Evolutionary conservation across 2,797 vertebrate species (phyloP), one percentile per base, ranked within the genome.

Genomic region (Megaceryle alcyon): DNA sequence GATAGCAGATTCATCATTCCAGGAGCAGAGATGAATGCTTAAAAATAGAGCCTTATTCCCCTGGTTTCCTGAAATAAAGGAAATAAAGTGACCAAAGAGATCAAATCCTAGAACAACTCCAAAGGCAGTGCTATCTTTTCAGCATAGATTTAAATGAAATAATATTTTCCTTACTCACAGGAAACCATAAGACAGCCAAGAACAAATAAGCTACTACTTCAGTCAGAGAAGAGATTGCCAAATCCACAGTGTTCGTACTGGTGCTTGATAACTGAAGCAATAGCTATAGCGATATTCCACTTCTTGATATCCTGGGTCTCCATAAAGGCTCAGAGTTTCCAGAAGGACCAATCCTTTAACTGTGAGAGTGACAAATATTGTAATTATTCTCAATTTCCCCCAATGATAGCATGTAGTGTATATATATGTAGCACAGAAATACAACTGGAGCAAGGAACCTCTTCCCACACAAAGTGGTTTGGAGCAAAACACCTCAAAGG

Each of bases 1-100:
- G 85, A 60, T 6, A 78, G 75, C 29, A 71, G 77, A 84, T 94
- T 91, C 72, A 69, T 96, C 93, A 90, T 84, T 66, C 69, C 6
- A 3, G 66, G 28, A 95, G 80, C 35, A 0, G 0, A 96, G 51
- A 80, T 35, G 75, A 91, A 72, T 82, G 75, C 76, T 88, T 83
- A 78, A 92, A 86, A 90, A 57, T 73, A 66, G 28, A 79, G 75
- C 68, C 63, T 69, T 60, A 70, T 66, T 90, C 77, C 33, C 41
- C 85, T 39, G 43, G 33, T 39, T 95, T 88, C 93, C 59, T 77
- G 51, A 85, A 70, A 72, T 51, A 71, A 76, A 69, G 68, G 57
- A 80, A 94, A 68, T 75, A 63, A 86, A 95, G 64, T 33, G 54
- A 68, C n/a, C 6, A 9, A 53, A 83, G 54, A 73, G 59, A 46